Evolutionary conservation across 2,797 vertebrate species (phyloP), one percentile per base, ranked within the genome.

Genomic region (Trematomus bernacchii): DNA sequence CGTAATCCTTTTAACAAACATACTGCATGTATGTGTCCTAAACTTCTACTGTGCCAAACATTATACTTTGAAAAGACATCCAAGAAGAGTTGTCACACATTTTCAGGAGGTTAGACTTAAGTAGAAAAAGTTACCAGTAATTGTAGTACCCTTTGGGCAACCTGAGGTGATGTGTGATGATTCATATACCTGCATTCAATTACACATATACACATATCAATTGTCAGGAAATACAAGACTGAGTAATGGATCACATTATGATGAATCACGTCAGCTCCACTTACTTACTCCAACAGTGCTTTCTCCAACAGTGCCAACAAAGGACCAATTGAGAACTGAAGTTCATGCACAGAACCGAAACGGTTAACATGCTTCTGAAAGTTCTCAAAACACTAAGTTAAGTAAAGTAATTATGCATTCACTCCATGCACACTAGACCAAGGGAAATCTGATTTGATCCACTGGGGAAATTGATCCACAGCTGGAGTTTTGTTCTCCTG

Each of bases 361-460:
- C n/a, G 71, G 50, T 81, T 71, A 48, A 86, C 44, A 82, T 75
- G 51, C 55, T 53, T 67, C 69, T 67, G 66, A 82, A 91, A 85
- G 79, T 83, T 89, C 74, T 88, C 81, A 84, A 88, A 87, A 84
- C 66, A 84, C 73, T 33, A 81, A 81, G 69, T 89, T 82, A 80
- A 84, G 74, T 84, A 43, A 89, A 88, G 80, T 88, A 84, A 93
- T 91, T 88, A 87, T 91, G 87, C 84, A 93, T 94, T 93, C 91
- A 92, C 82, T 79, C 72, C 89, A 90, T 91, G 90, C 77, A 91
- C 87, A 82, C 83, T 85, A 85, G 84, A 94, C 88, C 85, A 77
- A 82, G 89, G 91, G 87, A 94, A 93, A 94, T 94, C 90, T 88
- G 87, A 93, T 92, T 91, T 71, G 62, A 87, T 91, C 87, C 83